Percentiles rank a stretch among this genome's conserved stretches.
These are phyloP conservation scores for Megastigmus dorsalis DNA, from an alignment of 2,888 invertebrate genomes.

Conservation along the genomic window DNA sequence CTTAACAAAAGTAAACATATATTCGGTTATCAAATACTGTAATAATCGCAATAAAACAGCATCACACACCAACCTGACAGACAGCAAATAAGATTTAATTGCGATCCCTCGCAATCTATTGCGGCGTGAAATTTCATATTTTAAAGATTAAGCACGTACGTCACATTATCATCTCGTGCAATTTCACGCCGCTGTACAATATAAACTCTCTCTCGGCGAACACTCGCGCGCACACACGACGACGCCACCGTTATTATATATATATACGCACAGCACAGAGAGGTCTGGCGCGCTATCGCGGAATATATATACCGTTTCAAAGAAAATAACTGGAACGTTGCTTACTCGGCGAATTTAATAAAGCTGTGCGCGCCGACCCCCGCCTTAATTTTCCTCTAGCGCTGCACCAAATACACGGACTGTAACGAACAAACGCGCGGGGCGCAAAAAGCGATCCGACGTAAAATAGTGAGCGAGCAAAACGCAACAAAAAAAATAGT, in stretches of 20 bases:
- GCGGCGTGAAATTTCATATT: conserved; percentile 33
- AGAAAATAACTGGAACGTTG: conserved; percentile 52
- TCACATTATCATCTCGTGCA: conserved; percentile 15
- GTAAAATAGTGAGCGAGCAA: neutral
- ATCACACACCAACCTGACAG: too few species aligned
- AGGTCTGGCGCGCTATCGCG: too few species aligned
- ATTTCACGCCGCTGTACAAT: conserved; percentile 9
- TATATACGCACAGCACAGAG: too few species aligned
- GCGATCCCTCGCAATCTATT: too few species aligned
- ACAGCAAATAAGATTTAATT: too few species aligned
- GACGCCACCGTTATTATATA: neutral
- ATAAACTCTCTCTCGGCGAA: too few species aligned
- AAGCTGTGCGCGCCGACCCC: neutral
- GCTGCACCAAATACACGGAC: neutral
- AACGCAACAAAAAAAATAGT: neutral
- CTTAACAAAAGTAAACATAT: too few species aligned
- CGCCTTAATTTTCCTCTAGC: neutral
- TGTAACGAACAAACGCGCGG: neutral
- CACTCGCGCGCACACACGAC: too few species aligned
- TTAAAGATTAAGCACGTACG: conserved; percentile 40
- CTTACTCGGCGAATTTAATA: conserved; percentile 44
- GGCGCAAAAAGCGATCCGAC: neutral
- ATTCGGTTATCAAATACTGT: too few species aligned
- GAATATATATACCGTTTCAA: conserved; percentile 22
- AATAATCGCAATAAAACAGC: too few species aligned